Base-by-base conservation (phyloP, 2,113 vertebrate genomes). In the Macroglossus sobrinus region DNA sequence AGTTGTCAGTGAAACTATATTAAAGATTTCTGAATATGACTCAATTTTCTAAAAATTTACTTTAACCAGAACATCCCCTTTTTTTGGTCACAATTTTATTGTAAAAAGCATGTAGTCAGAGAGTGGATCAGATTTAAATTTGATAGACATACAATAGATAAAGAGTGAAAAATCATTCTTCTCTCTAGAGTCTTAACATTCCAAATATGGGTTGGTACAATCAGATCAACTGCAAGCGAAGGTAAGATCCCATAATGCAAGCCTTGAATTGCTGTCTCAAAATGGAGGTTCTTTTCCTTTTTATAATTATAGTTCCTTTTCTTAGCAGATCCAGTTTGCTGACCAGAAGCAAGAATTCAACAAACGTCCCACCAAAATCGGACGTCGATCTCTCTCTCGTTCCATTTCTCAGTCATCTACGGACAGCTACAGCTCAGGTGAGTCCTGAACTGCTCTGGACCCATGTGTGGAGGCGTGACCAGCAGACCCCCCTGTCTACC, bases 281-380 rank as follows among this genome's bases (percentile, higher is more conserved):
- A 57, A 26, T 38, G 35, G 92, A 24, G 18, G 18, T 82, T 87
- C 50, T 47, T 38, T 47, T 47, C 2, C 4, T 89, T n/a, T 38
- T 4, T 92, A 26, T 80, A 90, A 79, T 64, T 14, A 0, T 40
- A 3, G 0, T 0, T 98, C 81, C 96, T 97, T 98, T 94, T 78
- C 82, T 53, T 79, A 92, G 45, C 99, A 99, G 99, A 99, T 99
- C 98, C 99, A 99, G 95, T 99, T 99, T 97, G 99, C 99, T 16
- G 99, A 99, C 98, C 99, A 99, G 96, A 99, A 99, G 96, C 99
- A 99, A 95, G 99, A 99, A 94, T 99, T 99, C 98, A 99, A 99
- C 99, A 99, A 99, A 97, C 99, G 99, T 61, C 99, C 99, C 4
- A 99, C 99, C 43, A 99, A 99, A 99, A 99, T 99, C 1, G 99